Conservation (phyloP, 2,888 invertebrate species). For the Protophormia terraenovae region DNA sequence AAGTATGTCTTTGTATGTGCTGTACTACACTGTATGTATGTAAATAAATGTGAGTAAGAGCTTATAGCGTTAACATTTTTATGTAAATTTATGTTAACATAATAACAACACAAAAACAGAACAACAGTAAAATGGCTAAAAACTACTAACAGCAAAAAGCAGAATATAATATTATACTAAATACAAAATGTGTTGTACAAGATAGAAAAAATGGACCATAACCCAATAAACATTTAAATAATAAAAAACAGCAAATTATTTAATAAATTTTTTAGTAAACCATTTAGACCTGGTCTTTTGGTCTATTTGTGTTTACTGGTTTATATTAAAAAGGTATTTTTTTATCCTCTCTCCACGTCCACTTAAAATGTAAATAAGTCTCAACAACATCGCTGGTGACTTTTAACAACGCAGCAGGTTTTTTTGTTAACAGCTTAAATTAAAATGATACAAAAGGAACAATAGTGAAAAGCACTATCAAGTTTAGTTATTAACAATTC, state of each 20-base stretch:
- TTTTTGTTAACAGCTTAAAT: not conserved
- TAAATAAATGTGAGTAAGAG: not conserved
- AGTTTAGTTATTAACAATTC: not conserved
- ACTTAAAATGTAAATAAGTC: not conserved
- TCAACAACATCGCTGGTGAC: not conserved
- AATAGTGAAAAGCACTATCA: not conserved
- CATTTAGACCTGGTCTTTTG: too few relatives aligned
- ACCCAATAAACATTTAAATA: not conserved
- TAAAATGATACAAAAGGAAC: not conserved
- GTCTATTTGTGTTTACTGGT: too few relatives aligned
- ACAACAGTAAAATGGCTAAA: not conserved
- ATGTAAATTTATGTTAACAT: conserved; percentile 52
- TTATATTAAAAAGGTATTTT: too few relatives aligned
- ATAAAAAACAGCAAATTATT: too few relatives aligned
- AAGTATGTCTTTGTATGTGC: too few relatives aligned
- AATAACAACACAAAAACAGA: conserved; percentile 44
- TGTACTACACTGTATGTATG: not conserved
- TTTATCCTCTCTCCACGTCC: not conserved
- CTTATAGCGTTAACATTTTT: conserved; percentile 25
- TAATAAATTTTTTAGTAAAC: not conserved
- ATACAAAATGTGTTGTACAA: not conserved
- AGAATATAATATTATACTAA: too few relatives aligned
- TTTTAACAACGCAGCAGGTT: not conserved
- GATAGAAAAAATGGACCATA: not conserved
- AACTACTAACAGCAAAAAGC: not conserved